A percentile compares a stretch with the other conserved stretches of the same genome.
These are phyloP conservation scores for Cyrtonyx montezumae DNA, from an alignment of 2,113 vertebrate genomes.

Conservation along the genomic window DNA sequence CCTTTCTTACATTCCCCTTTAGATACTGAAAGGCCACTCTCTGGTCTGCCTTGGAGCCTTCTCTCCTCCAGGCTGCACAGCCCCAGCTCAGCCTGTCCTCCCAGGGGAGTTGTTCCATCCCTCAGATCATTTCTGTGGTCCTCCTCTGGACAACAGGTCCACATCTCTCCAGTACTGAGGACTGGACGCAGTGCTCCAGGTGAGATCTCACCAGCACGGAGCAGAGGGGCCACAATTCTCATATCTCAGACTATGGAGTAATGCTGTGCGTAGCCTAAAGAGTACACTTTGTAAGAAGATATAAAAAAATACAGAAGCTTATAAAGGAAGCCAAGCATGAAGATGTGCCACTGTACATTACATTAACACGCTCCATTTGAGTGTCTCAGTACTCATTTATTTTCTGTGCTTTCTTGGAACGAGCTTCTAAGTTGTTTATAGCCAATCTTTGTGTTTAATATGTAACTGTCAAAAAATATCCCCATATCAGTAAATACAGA, in stretches of 20 bases:
- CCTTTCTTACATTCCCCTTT: no score
- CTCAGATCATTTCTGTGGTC: no score
- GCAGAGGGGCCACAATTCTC: neutral
- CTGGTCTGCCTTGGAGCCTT: no score
- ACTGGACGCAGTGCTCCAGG: no score
- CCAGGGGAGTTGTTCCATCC: no score
- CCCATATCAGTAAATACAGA: neutral
- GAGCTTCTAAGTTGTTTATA: neutral
- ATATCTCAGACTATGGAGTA: neutral
- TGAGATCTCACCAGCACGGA: no score
- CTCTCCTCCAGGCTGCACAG: no score
- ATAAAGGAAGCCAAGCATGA: neutral
- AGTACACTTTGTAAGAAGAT: neutral
- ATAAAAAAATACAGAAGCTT: neutral
- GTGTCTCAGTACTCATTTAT: neutral
- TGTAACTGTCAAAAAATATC: neutral
- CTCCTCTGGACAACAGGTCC: no score
- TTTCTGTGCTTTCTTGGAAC: neutral
- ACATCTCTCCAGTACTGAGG: no score
- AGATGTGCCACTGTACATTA: neutral
- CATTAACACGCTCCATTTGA: neutral
- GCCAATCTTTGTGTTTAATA: neutral
- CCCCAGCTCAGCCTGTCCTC: no score
- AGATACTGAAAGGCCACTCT: no score
- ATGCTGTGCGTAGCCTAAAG: neutral